Percentiles rank a stretch among this genome's conserved stretches.
Conservation (phyloP, 2,888 invertebrate genomes). For the Synergus umbraculus region DNA sequence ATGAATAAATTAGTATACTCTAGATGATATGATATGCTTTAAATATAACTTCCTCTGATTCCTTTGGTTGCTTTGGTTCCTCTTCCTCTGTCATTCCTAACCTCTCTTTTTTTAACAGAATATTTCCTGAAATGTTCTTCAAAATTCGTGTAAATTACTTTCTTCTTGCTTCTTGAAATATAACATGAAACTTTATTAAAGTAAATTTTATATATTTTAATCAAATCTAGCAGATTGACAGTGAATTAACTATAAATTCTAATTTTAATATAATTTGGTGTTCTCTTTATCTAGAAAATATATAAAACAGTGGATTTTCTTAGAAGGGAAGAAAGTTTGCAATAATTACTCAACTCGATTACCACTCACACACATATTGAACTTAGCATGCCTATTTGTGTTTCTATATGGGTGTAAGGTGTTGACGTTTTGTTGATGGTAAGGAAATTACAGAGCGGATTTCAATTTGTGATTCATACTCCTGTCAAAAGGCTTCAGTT, state of each 20-base stretch:
- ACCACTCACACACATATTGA: background rate
- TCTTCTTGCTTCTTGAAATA: too few relatives aligned
- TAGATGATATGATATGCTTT: too few relatives aligned
- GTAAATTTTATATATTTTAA: too few relatives aligned
- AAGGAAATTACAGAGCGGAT: conserved; percentile 12
- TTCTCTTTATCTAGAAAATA: background rate
- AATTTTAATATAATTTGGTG: background rate
- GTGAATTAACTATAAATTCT: background rate
- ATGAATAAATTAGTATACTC: too few relatives aligned
- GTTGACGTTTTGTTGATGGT: conserved; percentile 32
- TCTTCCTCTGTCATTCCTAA: too few relatives aligned
- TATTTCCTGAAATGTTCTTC: too few relatives aligned
- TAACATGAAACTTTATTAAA: too few relatives aligned
- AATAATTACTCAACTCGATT: background rate
- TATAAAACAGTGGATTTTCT: background rate
- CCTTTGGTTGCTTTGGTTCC: too few relatives aligned
- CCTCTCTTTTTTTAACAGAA: too few relatives aligned
- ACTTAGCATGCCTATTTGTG: background rate
- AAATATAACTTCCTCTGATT: too few relatives aligned
- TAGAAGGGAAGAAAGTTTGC: background rate
- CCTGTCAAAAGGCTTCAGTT: background rate
- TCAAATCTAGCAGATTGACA: too few relatives aligned
- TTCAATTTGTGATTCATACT: conserved; percentile 4
- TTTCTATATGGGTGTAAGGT: background rate
- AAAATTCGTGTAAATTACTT: too few relatives aligned